These are phyloP conservation scores for Meteorus sp. DNA, from an alignment of 1,140 invertebrate genomes.

Conservation along the genomic window DNA sequence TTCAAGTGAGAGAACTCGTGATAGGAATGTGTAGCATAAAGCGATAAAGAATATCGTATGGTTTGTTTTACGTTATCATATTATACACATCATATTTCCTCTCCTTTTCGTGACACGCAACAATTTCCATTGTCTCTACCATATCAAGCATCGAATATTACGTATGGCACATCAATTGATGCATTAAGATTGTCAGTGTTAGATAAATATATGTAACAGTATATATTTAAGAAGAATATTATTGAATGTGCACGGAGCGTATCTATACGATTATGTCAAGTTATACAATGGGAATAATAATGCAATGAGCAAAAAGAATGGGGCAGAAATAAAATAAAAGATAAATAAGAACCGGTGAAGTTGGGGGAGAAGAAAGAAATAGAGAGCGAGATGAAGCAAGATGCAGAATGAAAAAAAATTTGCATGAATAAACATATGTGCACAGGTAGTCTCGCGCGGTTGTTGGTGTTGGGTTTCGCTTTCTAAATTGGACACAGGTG, in stretches of 20 bases:
- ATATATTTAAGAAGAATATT: too few species aligned
- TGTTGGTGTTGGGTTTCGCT: conserved; percentile 36
- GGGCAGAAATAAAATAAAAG: too few species aligned
- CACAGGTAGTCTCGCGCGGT: conserved; percentile 32
- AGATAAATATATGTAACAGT: too few species aligned
- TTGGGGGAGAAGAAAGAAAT: neutral
- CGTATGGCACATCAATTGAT: too few species aligned
- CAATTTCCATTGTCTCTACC: too few species aligned
- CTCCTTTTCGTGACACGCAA: neutral
- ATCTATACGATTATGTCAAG: too few species aligned
- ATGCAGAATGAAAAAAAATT: conserved; percentile 1
- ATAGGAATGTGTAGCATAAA: neutral
- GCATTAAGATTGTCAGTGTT: too few species aligned
- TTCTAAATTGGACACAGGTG: conserved; percentile 37
- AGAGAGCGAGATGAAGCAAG: neutral
- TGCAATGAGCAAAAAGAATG: too few species aligned
- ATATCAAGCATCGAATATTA: too few species aligned
- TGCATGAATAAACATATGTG: too few species aligned
- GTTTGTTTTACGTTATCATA: conserved; percentile 13
- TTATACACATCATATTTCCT: conserved; percentile 17
- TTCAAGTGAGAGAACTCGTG: neutral
- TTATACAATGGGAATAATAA: too few species aligned
- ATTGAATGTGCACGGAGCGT: too few species aligned
- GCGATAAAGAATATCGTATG: neutral
- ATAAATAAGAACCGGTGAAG: neutral